Evolutionary conservation across 2,797 vertebrate genomes (phyloP).

Genomic region (Zalophus californianus): DNA sequence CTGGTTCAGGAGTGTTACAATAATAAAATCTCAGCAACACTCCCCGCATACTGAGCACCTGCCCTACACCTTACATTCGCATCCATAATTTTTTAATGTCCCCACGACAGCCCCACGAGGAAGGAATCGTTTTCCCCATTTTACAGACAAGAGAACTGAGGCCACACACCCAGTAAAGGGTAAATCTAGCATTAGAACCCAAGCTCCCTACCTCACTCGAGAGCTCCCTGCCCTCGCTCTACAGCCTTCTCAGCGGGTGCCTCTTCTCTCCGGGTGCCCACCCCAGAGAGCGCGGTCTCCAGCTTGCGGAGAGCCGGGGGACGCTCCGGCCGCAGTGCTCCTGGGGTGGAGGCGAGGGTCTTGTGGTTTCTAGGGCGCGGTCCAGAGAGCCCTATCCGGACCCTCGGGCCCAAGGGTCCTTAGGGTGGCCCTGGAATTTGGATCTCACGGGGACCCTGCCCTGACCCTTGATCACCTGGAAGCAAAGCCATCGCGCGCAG

Average conservation of each 20-base stretch:
- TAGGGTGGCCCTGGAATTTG: not conserved
- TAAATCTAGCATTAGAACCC: not conserved
- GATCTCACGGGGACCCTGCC: not conserved
- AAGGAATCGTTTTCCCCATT: not conserved
- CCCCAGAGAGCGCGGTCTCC: not conserved
- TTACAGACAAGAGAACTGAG: not conserved
- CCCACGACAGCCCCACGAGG: rapidly evolving
- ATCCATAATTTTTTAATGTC: not conserved
- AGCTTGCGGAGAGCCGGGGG: not conserved
- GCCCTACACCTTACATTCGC: not conserved
- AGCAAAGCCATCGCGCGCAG: not conserved
- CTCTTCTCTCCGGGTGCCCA: not conserved
- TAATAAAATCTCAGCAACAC: not conserved
- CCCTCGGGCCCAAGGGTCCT: not conserved
- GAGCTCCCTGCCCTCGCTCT: not conserved
- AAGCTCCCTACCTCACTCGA: not conserved
- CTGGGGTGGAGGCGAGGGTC: not conserved
- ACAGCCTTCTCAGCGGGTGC: not conserved
- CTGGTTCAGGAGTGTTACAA: rapidly evolving
- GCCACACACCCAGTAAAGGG: not conserved
- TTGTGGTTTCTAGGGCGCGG: not conserved
- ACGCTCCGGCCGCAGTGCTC: not conserved
- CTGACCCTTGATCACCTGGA: not conserved
- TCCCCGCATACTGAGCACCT: not conserved
- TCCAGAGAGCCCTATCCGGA: not conserved